Evolutionary conservation across 2,113 vertebrate genomes (phyloP), one percentile per base, ranked within the genome.

Genomic region (Strix aluco): DNA sequence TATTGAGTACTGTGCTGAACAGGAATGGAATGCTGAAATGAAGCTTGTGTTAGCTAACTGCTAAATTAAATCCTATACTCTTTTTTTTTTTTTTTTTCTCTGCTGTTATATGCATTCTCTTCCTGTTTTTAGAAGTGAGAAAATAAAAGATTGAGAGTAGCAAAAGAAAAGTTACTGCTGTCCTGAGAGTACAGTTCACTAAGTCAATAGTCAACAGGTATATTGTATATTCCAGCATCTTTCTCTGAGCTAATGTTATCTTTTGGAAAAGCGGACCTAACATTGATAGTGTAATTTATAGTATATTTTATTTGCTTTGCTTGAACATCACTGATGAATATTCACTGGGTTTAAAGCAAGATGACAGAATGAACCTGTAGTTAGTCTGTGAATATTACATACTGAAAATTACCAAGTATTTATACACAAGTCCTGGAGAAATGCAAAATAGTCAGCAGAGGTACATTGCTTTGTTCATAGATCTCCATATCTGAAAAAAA

Each of bases 281-380:
- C 22, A 18, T 0, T 29, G 34, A n/a, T 3, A 73, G 25, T 9
- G 6, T 7, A 44, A 74, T 44, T 67, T 67, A 46, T 4, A 49
- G 18, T 14, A 9, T 4, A 36, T 59, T 92, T 70, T 71, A 83
- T 46, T 83, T 58, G 52, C 46, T 83, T 62, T 77, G 19, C 15
- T 55, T 70, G 47, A 47, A 6, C 2, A 5, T 23, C 0, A 0
- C 10, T 47, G 49, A 30, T 51, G 29, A 83, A 18, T 55, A 58
- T 59, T 77, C 57, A 23, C n/a, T 63, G 20, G 7, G 8, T 88
- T 72, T 79, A 82, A 90, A 84, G 75, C 36, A 59, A 91, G 55
- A 78, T 13, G 40, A 81, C 21, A 52, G 55, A 90, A 88, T 23
- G 55, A 83, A 55, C 20, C 32, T 34, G 13, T 16, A 2, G 2